Evolutionary conservation across 53 echinoderm and acorn worm species (phyloP).

Genomic region (Zoroaster sp.): DNA sequence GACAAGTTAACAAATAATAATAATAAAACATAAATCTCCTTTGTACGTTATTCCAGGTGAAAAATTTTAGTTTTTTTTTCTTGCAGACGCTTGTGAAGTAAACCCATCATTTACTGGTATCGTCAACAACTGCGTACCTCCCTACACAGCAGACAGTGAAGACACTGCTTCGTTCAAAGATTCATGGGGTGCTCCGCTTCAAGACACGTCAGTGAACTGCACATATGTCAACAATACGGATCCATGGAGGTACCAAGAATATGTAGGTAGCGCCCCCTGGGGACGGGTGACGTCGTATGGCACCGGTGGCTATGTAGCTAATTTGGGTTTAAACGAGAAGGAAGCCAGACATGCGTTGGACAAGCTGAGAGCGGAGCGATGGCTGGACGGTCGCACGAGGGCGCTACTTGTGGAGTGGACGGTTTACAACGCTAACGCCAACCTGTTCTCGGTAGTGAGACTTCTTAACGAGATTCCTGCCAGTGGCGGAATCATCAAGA

Average conservation of each 20-base stretch:
- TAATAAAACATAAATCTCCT: too few species aligned
- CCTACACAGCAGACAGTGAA: constrained; percentile 46
- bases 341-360: constrained; percentile 41
- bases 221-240: background rate
- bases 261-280: constrained; percentile 27
- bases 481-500: constrained; percentile 73
- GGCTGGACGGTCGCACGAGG: constrained; percentile 78
- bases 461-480: constrained; percentile 73
- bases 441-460: constrained; percentile 82
- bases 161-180: constrained; percentile 70
- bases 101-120: background rate
- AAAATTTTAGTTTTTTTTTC: background rate
- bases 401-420: constrained; percentile 91
- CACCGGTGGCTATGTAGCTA: constrained; percentile 73
- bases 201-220: background rate
- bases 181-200: constrained; percentile 58
- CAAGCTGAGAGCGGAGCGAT: constrained; percentile 43
- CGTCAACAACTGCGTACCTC: constrained; percentile 54
- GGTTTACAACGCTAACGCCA: constrained; percentile 86
- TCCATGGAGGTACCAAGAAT: constrained; percentile 67
- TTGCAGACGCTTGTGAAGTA: constrained; percentile 51
- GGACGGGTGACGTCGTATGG: constrained; percentile 61
- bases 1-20: too few species aligned
- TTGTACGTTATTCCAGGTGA: too few species aligned
- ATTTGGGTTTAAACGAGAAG: constrained; percentile 47